Base-by-base conservation (phyloP, 2,113 vertebrate genomes). In the Elgaria multicarinata region DNA sequence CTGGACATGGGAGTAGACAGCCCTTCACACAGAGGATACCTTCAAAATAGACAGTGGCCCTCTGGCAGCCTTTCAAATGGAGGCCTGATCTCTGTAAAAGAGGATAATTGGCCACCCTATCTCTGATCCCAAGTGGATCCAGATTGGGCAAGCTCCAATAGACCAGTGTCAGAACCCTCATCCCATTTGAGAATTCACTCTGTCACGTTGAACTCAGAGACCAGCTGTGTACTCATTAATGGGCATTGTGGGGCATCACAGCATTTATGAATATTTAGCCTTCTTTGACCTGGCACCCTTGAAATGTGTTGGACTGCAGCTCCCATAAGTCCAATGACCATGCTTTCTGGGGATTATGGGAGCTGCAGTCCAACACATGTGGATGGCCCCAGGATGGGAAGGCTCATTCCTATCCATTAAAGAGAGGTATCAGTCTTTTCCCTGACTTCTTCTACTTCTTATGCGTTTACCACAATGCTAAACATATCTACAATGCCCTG, bases 361-460 rank as follows among this genome's bases (percentile, higher is more conserved):
- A 50, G 46, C 46, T 50, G 46, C 46, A 50, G 46, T 50, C 46
- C 46, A 50, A 8, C 46, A 50, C 46, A 50, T 50, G 3, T 50
- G 46, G 46, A 50, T 3, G 46, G 46, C 46, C 3, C 46, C 8
- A 50, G 46, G 8, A 3, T 50, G 46, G 46, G 46, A 50, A 50
- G 46, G 46, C 46, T 3, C 4, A 50, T 50, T 50, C 46, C 46
- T 58, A 18, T 58, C 55, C 55, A 58, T 58, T 58, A 58, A 58
- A 58, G 55, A n/a, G 26, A 67, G 28, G 66, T 31, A 67, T 13
- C 36, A 3, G 71, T 36, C 5, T 3, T 36, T n/a, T 36, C 14
- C 64, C 71, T 72, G 71, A 72, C 71, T 64, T 91, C 90, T 74
- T 67, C 22, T 72, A 13, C 5, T 12, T 72, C 53, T 89, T 83